Evolutionary conservation across 2,888 invertebrate species (phyloP), one percentile per base, ranked within the genome.

Genomic region (Globia sparganii): DNA sequence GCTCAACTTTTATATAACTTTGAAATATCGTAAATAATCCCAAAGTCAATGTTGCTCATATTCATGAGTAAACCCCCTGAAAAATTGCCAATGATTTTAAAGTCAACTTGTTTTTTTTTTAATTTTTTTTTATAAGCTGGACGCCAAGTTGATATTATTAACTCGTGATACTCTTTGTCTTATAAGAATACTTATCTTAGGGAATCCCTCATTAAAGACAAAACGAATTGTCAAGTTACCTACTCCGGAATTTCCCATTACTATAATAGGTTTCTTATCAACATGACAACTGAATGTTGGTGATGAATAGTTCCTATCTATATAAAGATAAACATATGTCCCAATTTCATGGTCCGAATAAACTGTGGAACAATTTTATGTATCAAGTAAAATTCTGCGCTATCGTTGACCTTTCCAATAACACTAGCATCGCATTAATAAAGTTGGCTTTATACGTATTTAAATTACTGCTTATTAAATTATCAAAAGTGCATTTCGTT

Each of bases 391-490:
- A 70, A 73, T 78, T 77, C 74, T 49, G 34, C 5, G 8, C 56
- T 76, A 78, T 79, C 67, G 25, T 56, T 80, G 75, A 75, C 73
- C 68, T 78, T 77, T 72, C 1, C n/a, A 84, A 80, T 75, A 77
- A 61, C 21, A 77, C 73, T 73, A 67, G 58, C 58, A 56, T 25
- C 34, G n/a, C 25, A 69, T 77, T 75, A 66, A 61, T 70, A 74
- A 72, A 67, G 46, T 56, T 40, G 49, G 28, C 37, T 64, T 58
- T 40, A 28, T 65, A 62, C 59, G 31, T 71, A 56, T 84, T 49
- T 37, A 72, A 81, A 72, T 74, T 34, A 65, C 46, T 75, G 43
- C 31, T 72, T 21, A 62, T 66, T n/a, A n/a, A n/a, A 65, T 71
- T 80, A 72, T 73, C 64, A 65, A 73, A 68, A 65, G 49, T 53